A percentile compares a stretch with the other conserved stretches of the same genome.
Evolutionary conservation across 2,888 invertebrate genomes (phyloP).

Genomic region (Pycnomerus fuliginosus): DNA sequence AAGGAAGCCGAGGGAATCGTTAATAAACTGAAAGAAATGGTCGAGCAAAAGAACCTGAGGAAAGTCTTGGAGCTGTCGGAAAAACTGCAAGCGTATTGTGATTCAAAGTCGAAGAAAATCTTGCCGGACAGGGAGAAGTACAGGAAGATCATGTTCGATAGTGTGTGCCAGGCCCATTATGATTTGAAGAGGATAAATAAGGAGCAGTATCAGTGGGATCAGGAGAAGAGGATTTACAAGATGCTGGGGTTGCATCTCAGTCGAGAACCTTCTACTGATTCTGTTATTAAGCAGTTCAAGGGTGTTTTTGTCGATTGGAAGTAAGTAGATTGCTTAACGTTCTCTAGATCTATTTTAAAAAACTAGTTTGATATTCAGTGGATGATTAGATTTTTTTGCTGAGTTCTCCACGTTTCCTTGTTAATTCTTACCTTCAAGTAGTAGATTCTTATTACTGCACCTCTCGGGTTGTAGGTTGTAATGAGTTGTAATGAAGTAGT

Average conservation of each 20-base stretch:
- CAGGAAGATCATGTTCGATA: slow-evolving; percentile 49
- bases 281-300: slow-evolving; percentile 44
- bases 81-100: slow-evolving; percentile 51
- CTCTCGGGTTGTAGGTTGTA: too few species aligned
- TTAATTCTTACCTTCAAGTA: too few species aligned
- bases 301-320: slow-evolving; percentile 43
- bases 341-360: too few species aligned
- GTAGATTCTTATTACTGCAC: too few species aligned
- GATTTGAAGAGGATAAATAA: slow-evolving; percentile 50
- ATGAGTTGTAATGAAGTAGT: too few species aligned
- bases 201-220: slow-evolving; percentile 34
- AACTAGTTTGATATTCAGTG: too few species aligned
- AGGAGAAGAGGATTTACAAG: slow-evolving; percentile 41
- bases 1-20: slow-evolving; percentile 50
- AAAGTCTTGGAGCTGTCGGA: slow-evolving; percentile 44
- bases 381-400: too few species aligned
- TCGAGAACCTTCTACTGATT: slow-evolving; percentile 46
- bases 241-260: slow-evolving; percentile 44
- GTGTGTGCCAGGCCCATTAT: slow-evolving; percentile 50
- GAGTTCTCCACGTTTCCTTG: too few species aligned
- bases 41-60: slow-evolving; percentile 31
- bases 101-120: slow-evolving; percentile 46
- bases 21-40: slow-evolving; percentile 41
- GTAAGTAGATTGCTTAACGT: too few species aligned
- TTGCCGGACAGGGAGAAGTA: slow-evolving; percentile 51